These are phyloP conservation scores for Nematostella vectensis DNA, from an alignment of 92 coral and sea anemone genomes.

Conservation along the genomic window DNA sequence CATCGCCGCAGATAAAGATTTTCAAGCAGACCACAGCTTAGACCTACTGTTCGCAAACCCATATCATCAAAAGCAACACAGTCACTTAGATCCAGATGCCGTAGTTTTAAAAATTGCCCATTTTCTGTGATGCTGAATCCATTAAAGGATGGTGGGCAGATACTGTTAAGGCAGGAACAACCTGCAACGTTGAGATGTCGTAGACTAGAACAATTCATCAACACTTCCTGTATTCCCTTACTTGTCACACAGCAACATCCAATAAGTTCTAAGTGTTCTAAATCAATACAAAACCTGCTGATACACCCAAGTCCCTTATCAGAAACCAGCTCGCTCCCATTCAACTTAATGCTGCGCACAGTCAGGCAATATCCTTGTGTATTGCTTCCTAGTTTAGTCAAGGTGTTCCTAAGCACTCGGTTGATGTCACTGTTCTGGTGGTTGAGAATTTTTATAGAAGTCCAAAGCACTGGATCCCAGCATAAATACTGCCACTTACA, in stretches of 20 bases:
- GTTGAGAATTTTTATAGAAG: slow-evolving; percentile 49
- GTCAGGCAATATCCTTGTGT: slow-evolving; percentile 94
- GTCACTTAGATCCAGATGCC: slow-evolving; percentile 83
- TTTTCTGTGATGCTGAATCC: slow-evolving; percentile 72
- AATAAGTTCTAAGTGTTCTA: slow-evolving; percentile 68
- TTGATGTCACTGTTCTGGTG: slow-evolving; percentile 86
- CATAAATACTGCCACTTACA: slow-evolving; percentile 82
- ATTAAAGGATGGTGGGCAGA: slow-evolving; percentile 64
- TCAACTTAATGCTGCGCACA: slow-evolving; percentile 62
- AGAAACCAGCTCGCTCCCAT: slow-evolving; percentile 83
- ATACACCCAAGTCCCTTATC: slow-evolving; percentile 85
- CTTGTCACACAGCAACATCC: slow-evolving; percentile 92
- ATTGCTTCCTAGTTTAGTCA: slow-evolving; percentile 66
- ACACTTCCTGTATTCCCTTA: slow-evolving; percentile 79
- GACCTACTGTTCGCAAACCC: slow-evolving; percentile 76
- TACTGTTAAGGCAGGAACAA: slow-evolving; percentile 82
- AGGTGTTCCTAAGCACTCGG: slow-evolving; percentile 62
- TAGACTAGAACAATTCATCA: slow-evolving; percentile 60
- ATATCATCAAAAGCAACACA: slow-evolving; percentile 98
- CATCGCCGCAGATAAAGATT: slow-evolving; percentile 84
- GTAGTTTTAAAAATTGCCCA: slow-evolving; percentile 58
- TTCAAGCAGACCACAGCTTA: slow-evolving; percentile 76
- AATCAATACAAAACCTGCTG: slow-evolving; percentile 86
- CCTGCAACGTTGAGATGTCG: slow-evolving; percentile 62
- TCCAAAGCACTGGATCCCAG: slow-evolving; percentile 96